Conservation (phyloP, 2,797 vertebrate species). For the Muscicapa striata region DNA sequence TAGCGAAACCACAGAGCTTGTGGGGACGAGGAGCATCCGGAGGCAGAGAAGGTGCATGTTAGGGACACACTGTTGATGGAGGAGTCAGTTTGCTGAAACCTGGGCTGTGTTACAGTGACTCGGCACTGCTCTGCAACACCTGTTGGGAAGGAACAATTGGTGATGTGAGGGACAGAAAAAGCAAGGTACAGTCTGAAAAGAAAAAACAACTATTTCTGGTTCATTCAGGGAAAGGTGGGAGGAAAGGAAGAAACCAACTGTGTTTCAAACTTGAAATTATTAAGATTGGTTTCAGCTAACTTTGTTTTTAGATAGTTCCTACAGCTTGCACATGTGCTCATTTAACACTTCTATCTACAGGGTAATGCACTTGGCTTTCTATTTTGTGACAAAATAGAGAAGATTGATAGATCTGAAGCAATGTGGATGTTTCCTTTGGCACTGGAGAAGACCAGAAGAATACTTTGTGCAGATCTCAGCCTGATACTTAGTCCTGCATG, state of each 20-base stretch:
- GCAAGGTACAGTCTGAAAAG: not conserved
- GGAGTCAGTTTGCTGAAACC: slow-evolving; percentile 20
- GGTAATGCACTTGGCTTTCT: not conserved
- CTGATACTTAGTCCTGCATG: not conserved
- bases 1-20: slow-evolving; percentile 77
- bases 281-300: not conserved
- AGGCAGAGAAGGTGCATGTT: slow-evolving; percentile 45
- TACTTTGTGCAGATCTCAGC: not conserved
- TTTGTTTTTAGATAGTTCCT: not conserved
- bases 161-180: not conserved
- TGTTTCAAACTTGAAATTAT: not conserved
- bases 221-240: not conserved
- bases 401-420: not conserved
- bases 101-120: slow-evolving; percentile 63
- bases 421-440: not conserved
- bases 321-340: not conserved
- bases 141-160: not conserved
- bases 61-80: not conserved
- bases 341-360: not conserved
- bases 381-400: not conserved
- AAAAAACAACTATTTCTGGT: not conserved
- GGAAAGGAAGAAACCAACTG: accelerated
- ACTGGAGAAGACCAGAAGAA: not conserved
- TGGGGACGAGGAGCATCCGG: not conserved
- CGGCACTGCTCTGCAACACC: slow-evolving; percentile 44